Evolutionary conservation across 1,140 invertebrate genomes (phyloP).

Genomic region (Sinella curviseta): DNA sequence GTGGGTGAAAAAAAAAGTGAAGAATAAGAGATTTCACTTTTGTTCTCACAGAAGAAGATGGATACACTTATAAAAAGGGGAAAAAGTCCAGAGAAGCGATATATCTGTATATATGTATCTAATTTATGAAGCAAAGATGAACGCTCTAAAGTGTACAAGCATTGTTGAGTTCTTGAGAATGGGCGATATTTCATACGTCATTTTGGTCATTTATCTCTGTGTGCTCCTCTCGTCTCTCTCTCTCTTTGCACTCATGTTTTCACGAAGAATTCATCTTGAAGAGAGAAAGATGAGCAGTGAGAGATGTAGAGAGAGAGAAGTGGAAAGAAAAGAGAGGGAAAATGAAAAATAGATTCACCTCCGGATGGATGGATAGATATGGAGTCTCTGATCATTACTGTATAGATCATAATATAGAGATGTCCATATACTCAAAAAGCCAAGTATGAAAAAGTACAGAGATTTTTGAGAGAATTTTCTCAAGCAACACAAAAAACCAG

Average conservation of each 20-base stretch:
- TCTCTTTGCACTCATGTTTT: neutral
- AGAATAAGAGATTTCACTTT: neutral
- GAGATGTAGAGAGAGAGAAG: neutral
- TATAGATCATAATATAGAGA: too few species aligned
- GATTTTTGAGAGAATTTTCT: too few species aligned
- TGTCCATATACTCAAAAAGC: too few species aligned
- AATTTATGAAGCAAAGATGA: constrained; percentile 17
- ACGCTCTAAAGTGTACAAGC: neutral
- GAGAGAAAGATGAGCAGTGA: constrained; percentile 5
- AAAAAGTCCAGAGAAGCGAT: constrained; percentile 6
- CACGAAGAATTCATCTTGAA: neutral
- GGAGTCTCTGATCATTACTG: too few species aligned
- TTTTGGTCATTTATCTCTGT: constrained; percentile 23
- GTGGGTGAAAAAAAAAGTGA: neutral
- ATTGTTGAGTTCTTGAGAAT: constrained; percentile 9
- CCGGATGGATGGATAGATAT: too few species aligned
- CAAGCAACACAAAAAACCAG: too few species aligned
- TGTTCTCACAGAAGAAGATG: neutral
- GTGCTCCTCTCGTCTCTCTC: neutral
- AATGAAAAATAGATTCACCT: too few species aligned
- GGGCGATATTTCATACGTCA: constrained; percentile 24
- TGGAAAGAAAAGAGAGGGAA: neutral
- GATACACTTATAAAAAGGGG: neutral
- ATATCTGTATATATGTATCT: neutral
- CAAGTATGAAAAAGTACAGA: too few species aligned